phyloP scores from a whole-genome alignment of 2,797 vertebrate genomes.

The Phoebastria nigripes region DNA sequence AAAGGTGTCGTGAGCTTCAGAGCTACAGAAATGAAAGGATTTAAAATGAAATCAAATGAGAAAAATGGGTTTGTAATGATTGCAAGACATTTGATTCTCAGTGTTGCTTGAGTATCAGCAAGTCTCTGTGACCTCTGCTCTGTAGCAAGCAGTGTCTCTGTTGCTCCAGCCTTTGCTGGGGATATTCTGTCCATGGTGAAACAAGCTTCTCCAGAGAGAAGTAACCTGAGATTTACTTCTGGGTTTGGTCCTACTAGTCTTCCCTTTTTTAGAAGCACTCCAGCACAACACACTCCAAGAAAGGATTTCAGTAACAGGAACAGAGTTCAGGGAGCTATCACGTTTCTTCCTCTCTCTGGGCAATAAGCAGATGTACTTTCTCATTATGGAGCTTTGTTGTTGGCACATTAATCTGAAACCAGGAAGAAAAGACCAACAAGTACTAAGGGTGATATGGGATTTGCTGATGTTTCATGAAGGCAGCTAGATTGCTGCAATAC shows the following conservation, averaged over 20 bases:
- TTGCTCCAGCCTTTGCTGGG: neutral
- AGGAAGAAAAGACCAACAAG: neutral
- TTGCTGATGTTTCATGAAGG: constrained; percentile 18
- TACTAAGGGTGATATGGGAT: neutral
- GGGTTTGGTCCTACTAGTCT: neutral
- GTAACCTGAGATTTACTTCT: neutral
- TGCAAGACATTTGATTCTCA: neutral
- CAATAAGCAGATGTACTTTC: neutral
- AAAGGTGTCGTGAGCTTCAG: neutral
- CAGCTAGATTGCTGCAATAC: neutral
- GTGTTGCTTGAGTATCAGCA: neutral
- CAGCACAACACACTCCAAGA: neutral
- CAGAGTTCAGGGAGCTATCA: neutral
- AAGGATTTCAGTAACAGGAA: neutral
- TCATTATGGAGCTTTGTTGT: neutral
- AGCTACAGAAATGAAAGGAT: neutral
- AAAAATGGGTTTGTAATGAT: neutral
- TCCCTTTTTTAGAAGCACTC: neutral
- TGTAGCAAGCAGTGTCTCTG: neutral
- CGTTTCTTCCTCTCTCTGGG: neutral
- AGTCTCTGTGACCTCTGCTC: neutral
- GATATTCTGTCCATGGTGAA: neutral
- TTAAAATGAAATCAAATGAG: neutral
- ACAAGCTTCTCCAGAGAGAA: neutral
- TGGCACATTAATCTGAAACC: neutral